Conservation (phyloP, 2,888 invertebrate genomes). For the Tanytarsus gracilentus region DNA sequence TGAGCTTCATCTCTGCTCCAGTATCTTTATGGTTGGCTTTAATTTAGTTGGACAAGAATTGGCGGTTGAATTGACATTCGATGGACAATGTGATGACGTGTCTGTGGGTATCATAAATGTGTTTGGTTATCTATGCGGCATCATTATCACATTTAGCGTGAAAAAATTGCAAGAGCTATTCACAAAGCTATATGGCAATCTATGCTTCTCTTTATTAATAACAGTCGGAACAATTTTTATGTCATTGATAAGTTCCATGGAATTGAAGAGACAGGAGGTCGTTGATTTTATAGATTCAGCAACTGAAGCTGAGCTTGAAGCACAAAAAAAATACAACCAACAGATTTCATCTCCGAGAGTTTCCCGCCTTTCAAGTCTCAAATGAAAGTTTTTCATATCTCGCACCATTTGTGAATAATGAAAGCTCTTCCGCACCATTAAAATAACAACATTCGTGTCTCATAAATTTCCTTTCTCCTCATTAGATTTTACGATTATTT, state of each 20-base stretch:
- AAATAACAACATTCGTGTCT: not conserved
- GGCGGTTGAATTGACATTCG: constrained; percentile 61
- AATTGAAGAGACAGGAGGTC: constrained; percentile 10
- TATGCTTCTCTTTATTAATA: constrained; percentile 22
- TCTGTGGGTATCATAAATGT: constrained; percentile 55
- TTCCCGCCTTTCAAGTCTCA: not conserved
- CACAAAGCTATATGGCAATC: constrained; percentile 12
- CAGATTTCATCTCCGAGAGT: not conserved
- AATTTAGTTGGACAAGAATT: constrained; percentile 65
- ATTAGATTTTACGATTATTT: constrained; percentile 12
- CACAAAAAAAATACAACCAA: too few relatives aligned
- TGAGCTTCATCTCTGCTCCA: constrained; percentile 34
- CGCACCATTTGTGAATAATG: constrained; percentile 4
- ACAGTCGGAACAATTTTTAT: constrained; percentile 11
- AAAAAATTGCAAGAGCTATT: constrained; percentile 15
- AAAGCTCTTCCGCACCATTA: not conserved
- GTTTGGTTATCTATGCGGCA: constrained; percentile 26
- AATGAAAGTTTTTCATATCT: not conserved
- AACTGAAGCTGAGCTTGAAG: not conserved
- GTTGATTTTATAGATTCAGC: constrained; percentile 18
- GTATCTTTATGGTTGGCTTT: constrained; percentile 67
- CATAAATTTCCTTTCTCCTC: constrained; percentile 4
- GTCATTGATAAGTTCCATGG: not conserved
- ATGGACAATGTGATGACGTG: constrained; percentile 59
- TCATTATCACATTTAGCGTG: constrained; percentile 23